Conservation (phyloP, 2,113 vertebrate species). For the Pedionomus torquatus region DNA sequence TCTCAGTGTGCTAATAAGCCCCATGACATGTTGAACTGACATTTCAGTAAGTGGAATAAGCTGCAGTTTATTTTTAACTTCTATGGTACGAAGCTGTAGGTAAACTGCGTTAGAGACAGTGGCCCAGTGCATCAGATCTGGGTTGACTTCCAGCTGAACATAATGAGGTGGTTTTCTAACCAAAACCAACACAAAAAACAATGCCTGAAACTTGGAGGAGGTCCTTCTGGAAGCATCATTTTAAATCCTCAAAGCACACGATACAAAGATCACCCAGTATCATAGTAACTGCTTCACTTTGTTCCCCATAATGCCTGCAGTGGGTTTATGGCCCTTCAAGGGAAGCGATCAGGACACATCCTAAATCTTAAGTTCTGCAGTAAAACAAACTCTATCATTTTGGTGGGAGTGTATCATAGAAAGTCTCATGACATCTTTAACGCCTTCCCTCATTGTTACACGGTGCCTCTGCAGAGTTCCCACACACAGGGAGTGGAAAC, state of each 20-base stretch:
- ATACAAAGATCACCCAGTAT: neutral
- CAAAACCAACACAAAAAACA: neutral
- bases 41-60: neutral
- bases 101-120: neutral
- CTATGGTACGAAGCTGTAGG: neutral
- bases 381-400: neutral
- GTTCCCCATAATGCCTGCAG: neutral
- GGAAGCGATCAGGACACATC: neutral
- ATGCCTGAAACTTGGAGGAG: neutral
- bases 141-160: neutral
- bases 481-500: neutral
- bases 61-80: conserved; percentile 52
- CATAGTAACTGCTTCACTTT: neutral
- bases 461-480: neutral
- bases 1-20: conserved; percentile 54
- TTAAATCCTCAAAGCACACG: neutral
- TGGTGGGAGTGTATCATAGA: neutral
- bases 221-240: neutral
- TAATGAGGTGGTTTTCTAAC: neutral
- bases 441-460: neutral
- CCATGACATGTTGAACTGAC: conserved; percentile 36
- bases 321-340: neutral
- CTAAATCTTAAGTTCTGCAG: neutral
- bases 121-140: neutral
- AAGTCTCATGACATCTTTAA: neutral